Base-by-base conservation (phyloP, 2,113 vertebrate genomes). In the Onychostoma macrolepis region DNA sequence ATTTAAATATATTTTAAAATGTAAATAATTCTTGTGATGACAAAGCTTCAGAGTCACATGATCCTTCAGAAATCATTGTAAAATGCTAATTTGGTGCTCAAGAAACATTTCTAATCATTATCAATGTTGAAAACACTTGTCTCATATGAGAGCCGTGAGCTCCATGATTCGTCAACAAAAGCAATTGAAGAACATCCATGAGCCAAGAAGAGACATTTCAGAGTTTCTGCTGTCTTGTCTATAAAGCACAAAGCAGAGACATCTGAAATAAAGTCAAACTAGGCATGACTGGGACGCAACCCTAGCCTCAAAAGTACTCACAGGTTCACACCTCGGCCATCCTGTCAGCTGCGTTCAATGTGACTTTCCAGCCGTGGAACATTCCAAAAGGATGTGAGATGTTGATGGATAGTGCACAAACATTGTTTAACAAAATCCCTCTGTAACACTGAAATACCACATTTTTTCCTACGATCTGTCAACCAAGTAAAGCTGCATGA, bases 271-370 rank as follows among this genome's bases (percentile, higher is more conserved):
- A 12, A 56, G 50, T 80, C 78, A 58, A 38, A 38, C 78, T 80
- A 58, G 8, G 33, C 53, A 80, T 33, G 15, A 36, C 50, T 33
- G 78, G 24, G 53, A 61, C 21, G 2, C 9, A 6, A 30, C 30
- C 30, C 11, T 36, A 21, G 11, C 9, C 36, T 21, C 41, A 26
- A 43, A 48, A 45, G 78, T 21, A 24, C 53, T 80, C 58, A 65
- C 38, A 67, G 33, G 58, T 82, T 82, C 65, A 83, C 63, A 69
- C 81, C 30, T 83, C 65, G 26, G 65, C 43, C 45, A 71, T 45
- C 65, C 28, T 53, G 81, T 50, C 45, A 71, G 63, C 43, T 30
- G 43, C 9, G 2, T 65, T 81, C 80, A 71, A 26, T 50, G 19
- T 41, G 33, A 71, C 33, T 28, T 63, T 80, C 33, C 24, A 81